phyloP scores from a whole-genome alignment of 2,113 vertebrate species.

The Euleptes europaea region DNA sequence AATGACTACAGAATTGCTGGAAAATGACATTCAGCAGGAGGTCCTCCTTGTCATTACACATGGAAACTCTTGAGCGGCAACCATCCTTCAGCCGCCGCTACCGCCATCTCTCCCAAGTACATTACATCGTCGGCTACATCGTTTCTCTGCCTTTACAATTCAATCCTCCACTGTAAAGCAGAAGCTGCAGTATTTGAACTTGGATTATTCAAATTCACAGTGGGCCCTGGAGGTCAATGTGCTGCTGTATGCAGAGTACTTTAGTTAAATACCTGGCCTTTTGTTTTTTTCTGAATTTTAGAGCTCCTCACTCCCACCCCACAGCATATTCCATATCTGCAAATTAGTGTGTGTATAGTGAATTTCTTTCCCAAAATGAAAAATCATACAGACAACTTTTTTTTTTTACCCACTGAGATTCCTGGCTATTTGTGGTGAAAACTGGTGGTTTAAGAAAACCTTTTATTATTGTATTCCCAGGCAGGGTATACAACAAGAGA shows the following conservation, averaged over 20 bases:
- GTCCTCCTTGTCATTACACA: slow-evolving; percentile 46
- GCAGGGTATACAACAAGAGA: neutral
- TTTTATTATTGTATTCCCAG: neutral
- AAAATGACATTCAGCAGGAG: slow-evolving; percentile 56
- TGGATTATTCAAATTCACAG: slow-evolving; percentile 8
- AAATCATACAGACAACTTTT: no score
- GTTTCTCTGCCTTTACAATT: slow-evolving; percentile 17
- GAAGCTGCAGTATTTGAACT: slow-evolving; percentile 54
- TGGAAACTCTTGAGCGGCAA: neutral
- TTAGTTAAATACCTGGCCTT: neutral
- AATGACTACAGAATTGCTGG: slow-evolving; percentile 42
- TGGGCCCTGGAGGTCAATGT: neutral
- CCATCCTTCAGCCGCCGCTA: neutral
- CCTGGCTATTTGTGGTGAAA: no score
- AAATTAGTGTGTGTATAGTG: neutral
- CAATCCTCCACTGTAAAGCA: neutral
- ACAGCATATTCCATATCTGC: neutral
- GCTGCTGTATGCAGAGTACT: neutral
- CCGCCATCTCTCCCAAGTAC: neutral
- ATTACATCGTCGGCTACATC: neutral
- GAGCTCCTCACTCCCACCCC: neutral
- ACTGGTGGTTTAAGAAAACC: no score
- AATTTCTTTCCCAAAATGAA: neutral
- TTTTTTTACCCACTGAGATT: no score
- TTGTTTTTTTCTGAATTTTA: neutral